Conservation (phyloP, 2,113 vertebrate species). For the Cryptotis parvus region DNA sequence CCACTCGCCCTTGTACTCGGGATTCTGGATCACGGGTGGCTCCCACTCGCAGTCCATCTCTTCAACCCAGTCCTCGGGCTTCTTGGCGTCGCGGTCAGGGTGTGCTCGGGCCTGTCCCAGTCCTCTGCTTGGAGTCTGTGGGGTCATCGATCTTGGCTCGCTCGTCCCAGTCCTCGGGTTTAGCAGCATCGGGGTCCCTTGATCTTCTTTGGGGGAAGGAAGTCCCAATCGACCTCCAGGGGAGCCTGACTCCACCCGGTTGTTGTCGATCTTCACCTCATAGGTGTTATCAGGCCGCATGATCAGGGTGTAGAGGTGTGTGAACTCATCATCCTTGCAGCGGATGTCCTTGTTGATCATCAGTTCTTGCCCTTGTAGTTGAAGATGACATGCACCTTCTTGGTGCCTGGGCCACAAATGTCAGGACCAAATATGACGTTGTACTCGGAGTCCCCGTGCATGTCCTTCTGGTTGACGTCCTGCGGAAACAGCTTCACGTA, state of each 20-base stretch:
- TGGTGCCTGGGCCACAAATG: constrained; percentile 90
- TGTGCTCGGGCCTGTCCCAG: constrained; percentile 89
- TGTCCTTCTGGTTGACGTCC: constrained; percentile 85
- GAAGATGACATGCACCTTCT: constrained; percentile 91
- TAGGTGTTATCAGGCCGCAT: constrained; percentile 88
- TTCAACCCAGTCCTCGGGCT: constrained; percentile 90
- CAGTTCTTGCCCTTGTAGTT: constrained; percentile 90
- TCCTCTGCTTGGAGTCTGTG: constrained; percentile 90
- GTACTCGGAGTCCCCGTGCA: constrained; percentile 90
- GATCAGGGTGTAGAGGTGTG: constrained; percentile 89
- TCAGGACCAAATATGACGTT: constrained; percentile 91
- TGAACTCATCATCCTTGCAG: constrained; percentile 90
- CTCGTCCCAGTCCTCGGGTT: constrained; percentile 89
- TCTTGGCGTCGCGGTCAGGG: constrained; percentile 89
- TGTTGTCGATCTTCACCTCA: constrained; percentile 90
- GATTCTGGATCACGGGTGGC: constrained; percentile 89
- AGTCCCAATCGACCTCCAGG: constrained; percentile 90
- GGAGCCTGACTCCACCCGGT: constrained; percentile 86
- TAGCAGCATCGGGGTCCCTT: constrained; percentile 88
- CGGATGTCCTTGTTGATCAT: constrained; percentile 91
- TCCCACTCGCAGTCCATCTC: constrained; percentile 91
- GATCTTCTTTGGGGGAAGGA: constrained; percentile 88
- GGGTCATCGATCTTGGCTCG: constrained; percentile 89
- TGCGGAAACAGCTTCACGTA: constrained; percentile 89
- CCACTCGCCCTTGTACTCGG: constrained; percentile 91